Evolutionary conservation across 2,888 invertebrate species (phyloP), one percentile per base, ranked within the genome.

Genomic region (Aquatica leii): DNA sequence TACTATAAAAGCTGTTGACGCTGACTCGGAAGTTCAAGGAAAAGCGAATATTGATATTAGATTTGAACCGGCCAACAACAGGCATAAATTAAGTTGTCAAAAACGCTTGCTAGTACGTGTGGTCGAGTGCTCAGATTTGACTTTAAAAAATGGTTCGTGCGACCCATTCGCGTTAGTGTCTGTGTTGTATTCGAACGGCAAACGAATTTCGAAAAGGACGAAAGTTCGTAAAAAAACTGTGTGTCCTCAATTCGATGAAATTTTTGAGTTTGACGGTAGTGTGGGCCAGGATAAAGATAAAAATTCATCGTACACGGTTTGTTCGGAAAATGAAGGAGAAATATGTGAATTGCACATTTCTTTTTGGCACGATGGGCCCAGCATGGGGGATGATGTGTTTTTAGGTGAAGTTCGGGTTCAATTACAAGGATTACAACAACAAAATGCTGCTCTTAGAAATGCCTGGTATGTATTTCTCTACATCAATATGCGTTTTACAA

Each of bases 191-290:
- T 89, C 91, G 65, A 94, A 93, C 82, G 91, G 90, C 66, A 90
- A 92, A 79, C 87, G 89, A 82, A 88, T 92, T 73, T 86, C 89
- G 71, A 90, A 90, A 80, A 87, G 92, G 77, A 95, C 95, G 34
- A 93, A 93, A 82, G 90, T 92, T 66, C 90, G 89, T 80, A 95
- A 94, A 85, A 96, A 95, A 86, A 95, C 95, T 55, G 90, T 92
- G 69, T 91, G 91, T 79, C 95, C 96, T 11, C 90, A 91, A 78
- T 96, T 93, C 81, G 93, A 95, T 77, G 95, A 96, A 83, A 88
- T 89, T 69, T 92, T 95, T 82, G 87, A 89, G 77, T 95, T 95
- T 79, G 87, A 87, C 80, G 87, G 86, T 78, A 78, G 74, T 58
- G 81, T 80, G 24, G 78, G 77, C 35, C 83, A 84, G 21, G 76